Evolutionary conservation across 2,888 invertebrate genomes (phyloP).

Genomic region (Brenthis hecate): DNA sequence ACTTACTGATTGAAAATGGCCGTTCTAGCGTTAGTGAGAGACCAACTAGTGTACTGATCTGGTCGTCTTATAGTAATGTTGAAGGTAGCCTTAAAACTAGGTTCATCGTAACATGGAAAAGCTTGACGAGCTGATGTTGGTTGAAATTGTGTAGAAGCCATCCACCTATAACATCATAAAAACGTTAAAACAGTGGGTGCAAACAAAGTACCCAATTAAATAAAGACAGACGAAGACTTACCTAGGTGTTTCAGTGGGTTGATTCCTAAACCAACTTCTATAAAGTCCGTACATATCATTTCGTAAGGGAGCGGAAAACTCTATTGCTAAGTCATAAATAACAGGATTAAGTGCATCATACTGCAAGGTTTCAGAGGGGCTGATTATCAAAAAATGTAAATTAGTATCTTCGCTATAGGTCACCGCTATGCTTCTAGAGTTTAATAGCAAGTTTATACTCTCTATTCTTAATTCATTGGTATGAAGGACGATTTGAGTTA

Average conservation of each 20-base stretch:
- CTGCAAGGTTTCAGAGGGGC: conserved; percentile 44
- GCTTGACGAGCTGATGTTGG: conserved; percentile 85
- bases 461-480: conserved; percentile 53
- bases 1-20: conserved; percentile 48
- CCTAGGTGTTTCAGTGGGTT: conserved; percentile 46
- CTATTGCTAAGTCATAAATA: conserved; percentile 53
- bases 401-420: conserved; percentile 42
- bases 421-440: conserved; percentile 39
- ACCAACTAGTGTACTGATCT: conserved; percentile 69
- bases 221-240: conserved; percentile 39
- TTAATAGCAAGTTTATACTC: conserved; percentile 66
- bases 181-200: background rate
- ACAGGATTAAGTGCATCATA: conserved; percentile 47
- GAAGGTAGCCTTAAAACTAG: conserved; percentile 90
- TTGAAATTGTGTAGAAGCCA: conserved; percentile 87
- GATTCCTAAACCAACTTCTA: conserved; percentile 66
- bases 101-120: conserved; percentile 92
- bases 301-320: conserved; percentile 57
- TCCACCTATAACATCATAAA: conserved; percentile 64
- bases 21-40: conserved; percentile 82
- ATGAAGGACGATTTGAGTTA: conserved; percentile 65
- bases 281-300: conserved; percentile 75
- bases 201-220: background rate
- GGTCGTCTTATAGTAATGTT: conserved; percentile 85
- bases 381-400: conserved; percentile 57